Evolutionary conservation across 2,113 vertebrate species (phyloP).

Genomic region (Penelope pileata): DNA sequence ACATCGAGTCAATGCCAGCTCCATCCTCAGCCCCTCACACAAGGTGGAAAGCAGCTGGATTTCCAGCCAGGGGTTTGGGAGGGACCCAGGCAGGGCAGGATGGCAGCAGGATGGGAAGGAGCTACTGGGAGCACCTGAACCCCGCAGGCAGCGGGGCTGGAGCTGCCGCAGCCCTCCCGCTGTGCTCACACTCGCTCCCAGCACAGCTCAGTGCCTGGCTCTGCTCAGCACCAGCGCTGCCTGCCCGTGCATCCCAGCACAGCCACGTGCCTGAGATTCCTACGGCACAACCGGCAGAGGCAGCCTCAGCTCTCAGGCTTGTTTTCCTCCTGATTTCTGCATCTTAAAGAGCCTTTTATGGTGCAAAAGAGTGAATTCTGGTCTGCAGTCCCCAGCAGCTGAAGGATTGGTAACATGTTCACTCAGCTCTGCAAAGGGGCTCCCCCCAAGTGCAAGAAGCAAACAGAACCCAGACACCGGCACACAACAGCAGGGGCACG

Average conservation of each 20-base stretch:
- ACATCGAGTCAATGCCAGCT: background rate
- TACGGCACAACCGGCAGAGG: background rate
- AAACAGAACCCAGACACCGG: background rate
- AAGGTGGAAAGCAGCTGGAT: background rate
- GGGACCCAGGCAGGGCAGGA: background rate
- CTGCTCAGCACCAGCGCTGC: background rate
- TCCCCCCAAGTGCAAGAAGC: background rate
- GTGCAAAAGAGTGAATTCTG: constrained; percentile 7
- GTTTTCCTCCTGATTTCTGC: background rate
- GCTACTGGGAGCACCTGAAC: background rate
- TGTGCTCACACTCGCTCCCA: background rate
- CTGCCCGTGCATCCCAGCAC: accelerated
- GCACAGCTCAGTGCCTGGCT: background rate
- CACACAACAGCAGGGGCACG: background rate
- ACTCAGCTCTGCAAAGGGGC: background rate
- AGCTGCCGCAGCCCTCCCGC: background rate
- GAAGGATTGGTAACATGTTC: background rate
- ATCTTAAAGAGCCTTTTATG: constrained; percentile 42
- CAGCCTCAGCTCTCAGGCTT: background rate
- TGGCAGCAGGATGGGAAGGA: background rate
- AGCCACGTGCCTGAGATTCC: background rate
- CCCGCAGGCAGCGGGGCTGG: background rate
- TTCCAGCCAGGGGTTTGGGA: background rate
- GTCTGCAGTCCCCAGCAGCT: background rate
- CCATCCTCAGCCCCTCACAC: background rate